Percentiles rank a stretch among this genome's conserved stretches.
These are phyloP conservation scores for Nycticryphes semicollaris DNA, from an alignment of 2,113 vertebrate genomes.

Conservation along the genomic window DNA sequence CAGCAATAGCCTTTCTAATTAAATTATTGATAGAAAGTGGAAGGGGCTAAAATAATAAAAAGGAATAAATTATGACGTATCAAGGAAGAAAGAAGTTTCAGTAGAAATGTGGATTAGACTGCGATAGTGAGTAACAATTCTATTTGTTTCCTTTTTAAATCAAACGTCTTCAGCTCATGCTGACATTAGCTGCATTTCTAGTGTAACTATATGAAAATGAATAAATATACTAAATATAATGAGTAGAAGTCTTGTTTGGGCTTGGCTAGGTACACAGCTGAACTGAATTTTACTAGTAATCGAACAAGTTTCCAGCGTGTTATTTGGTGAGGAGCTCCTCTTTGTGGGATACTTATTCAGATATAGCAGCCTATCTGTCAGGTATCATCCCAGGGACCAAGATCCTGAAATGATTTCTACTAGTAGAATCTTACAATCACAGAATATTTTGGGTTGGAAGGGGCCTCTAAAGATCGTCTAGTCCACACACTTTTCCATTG, in stretches of 20 bases:
- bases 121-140: neutral
- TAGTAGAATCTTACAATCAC: neutral
- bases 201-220: neutral
- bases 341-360: neutral
- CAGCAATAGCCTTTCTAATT: neutral
- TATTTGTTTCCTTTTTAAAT: neutral
- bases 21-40: neutral
- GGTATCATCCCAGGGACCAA: neutral
- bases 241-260: neutral
- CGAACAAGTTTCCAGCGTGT: neutral
- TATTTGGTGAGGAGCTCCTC: conserved; percentile 19
- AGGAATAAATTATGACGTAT: neutral
- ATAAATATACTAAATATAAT: neutral
- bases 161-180: neutral
- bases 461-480: neutral
- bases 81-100: neutral
- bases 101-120: neutral
- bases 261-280: neutral
- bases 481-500: neutral
- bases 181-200: neutral
- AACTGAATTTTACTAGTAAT: conserved; percentile 18
- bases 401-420: neutral
- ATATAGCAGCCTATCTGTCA: conserved; percentile 14
- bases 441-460: neutral
- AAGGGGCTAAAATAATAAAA: neutral